These are phyloP conservation scores for Anoplopoma fimbria DNA, from an alignment of 2,113 vertebrate species.

Conservation along the genomic window DNA sequence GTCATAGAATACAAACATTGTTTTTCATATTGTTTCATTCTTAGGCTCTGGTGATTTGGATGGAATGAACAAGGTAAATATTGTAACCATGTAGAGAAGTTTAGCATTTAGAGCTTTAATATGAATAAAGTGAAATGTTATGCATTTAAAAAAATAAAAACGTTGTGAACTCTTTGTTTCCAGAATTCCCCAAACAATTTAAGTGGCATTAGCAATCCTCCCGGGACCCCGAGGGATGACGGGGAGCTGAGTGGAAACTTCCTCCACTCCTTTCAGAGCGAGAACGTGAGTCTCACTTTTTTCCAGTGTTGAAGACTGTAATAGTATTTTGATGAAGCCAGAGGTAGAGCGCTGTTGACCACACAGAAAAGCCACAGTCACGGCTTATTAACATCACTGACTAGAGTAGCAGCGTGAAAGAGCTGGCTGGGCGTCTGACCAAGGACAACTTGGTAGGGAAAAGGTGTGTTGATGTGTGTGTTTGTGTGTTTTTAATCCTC, in stretches of 20 bases:
- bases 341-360: constrained; percentile 15
- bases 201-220: constrained; percentile 99
- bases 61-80: constrained; percentile 97
- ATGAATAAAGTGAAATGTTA: neutral
- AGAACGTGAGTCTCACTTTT: constrained; percentile 89
- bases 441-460: neutral
- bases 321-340: neutral
- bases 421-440: neutral
- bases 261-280: constrained; percentile 99
- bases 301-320: constrained; percentile 3
- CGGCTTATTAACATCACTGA: constrained; percentile 32
- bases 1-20: neutral
- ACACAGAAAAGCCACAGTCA: constrained; percentile 11
- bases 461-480: neutral
- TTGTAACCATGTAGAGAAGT: neutral
- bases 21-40: constrained; percentile 39
- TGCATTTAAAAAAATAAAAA: neutral
- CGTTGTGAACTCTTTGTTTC: constrained; percentile 5
- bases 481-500: constrained; percentile 51
- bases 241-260: constrained; percentile 98
- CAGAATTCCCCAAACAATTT: constrained; percentile 99
- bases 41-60: constrained; percentile 98
- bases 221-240: constrained; percentile 97
- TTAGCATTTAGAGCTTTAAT: neutral
- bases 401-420: neutral